Base-by-base conservation (phyloP, 2,888 invertebrate species). In the Chaetoderma sp. region DNA sequence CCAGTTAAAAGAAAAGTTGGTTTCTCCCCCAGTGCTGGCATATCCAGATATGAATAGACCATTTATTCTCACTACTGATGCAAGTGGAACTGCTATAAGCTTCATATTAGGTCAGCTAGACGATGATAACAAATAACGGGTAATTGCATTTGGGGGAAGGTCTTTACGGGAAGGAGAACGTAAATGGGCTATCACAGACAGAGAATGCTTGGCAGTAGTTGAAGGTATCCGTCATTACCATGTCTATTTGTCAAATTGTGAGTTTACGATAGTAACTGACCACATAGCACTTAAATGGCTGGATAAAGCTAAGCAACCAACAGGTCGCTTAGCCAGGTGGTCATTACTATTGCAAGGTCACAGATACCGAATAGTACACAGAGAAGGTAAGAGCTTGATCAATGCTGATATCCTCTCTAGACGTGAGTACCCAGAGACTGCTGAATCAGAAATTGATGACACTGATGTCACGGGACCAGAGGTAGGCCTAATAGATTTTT, bases 1-100 rank as follows among this genome's bases (percentile, higher is more conserved):
- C 8, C 25, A 63, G 8, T 69, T 81, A 42, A 84, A 82, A 52
- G 1, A n/a, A n/a, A n/a, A 5, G 10, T 27, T 68, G n/a, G 33
- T 59, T 10, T 18, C 50, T 13, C 42, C 55, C 25, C 68, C 68
- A 6, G 60, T 70, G 5, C 30, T 69, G 10, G 1, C 10, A 16
- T 30, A 57, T 16, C 68, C 60, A 21, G 65, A 70, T 47, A 50
- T 65, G 23, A 23, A 59, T 5, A 52, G 52, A 23, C 42, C 54
- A 21, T 65, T 70, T 39, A 63, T 60, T 8, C 56, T 75, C 2
- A 60, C 65, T 2, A 67, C 69, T n/a, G 73, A 75, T 59, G 69
- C 69, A 4, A 60, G 58, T 4, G 65, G 58, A 23, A 0, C 28
- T 0, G 68, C 67, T 5, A 54, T 75, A 21, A 70, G 70, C 4